These are phyloP conservation scores for Akabosia matsudoensis DNA, from an alignment of 1,140 invertebrate genomes.

Conservation along the genomic window DNA sequence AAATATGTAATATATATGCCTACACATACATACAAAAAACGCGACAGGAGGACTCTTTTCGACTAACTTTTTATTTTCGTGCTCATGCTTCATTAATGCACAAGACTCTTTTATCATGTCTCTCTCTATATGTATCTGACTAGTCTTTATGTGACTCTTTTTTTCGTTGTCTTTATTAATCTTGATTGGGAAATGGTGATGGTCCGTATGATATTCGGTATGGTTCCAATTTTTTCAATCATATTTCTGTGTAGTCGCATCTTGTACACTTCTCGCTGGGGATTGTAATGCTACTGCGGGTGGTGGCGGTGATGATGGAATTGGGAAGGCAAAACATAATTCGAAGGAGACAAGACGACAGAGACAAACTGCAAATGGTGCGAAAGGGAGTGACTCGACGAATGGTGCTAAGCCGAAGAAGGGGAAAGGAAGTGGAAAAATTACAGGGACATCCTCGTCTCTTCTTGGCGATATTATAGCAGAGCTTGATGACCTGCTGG, in stretches of 20 bases:
- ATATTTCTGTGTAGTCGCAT: slow-evolving; percentile 1
- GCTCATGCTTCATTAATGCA: not conserved
- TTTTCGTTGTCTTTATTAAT: slow-evolving; percentile 7
- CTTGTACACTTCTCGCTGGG: not conserved
- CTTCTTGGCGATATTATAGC: slow-evolving; percentile 43
- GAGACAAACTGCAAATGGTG: not conserved
- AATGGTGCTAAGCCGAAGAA: not conserved
- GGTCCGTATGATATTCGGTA: slow-evolving; percentile 11
- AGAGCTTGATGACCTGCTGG: slow-evolving; percentile 43
- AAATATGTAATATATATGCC: too few species aligned
- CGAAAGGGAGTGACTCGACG: not conserved
- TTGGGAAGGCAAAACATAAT: not conserved
- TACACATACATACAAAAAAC: too few species aligned
- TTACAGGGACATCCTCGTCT: not conserved
- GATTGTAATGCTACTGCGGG: not conserved
- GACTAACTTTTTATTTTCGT: too few species aligned
- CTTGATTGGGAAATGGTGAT: slow-evolving; percentile 20
- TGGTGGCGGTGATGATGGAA: not conserved
- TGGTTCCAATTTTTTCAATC: slow-evolving; percentile 12
- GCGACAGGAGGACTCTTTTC: too few species aligned
- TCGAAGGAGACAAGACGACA: not conserved
- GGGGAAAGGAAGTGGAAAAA: not conserved
- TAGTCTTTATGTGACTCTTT: not conserved
- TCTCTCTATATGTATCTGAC: not conserved
- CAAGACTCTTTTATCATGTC: not conserved